These are phyloP conservation scores for Drosophila tsacasi DNA, from an alignment of 1,140 invertebrate genomes.

Conservation along the genomic window DNA sequence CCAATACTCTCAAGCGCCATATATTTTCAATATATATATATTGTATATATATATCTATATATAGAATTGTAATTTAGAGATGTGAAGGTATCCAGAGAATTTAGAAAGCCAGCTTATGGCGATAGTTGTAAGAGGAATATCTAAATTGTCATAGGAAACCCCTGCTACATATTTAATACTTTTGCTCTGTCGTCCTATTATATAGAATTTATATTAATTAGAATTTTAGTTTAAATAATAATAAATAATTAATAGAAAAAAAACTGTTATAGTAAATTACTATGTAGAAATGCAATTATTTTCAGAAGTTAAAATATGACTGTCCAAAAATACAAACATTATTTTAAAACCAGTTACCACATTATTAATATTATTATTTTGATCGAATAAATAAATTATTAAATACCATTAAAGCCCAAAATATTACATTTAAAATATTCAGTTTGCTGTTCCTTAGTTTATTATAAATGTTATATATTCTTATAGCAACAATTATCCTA, in stretches of 20 bases:
- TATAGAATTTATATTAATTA: background rate
- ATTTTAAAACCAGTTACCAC: too few relatives aligned
- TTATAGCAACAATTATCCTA: background rate
- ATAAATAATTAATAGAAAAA: too few relatives aligned
- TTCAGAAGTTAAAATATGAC: too few relatives aligned
- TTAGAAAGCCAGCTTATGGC: background rate
- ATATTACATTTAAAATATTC: background rate
- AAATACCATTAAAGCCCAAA: background rate
- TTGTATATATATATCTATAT: background rate
- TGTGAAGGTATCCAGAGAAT: background rate
- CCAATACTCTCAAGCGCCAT: constrained; percentile 60
- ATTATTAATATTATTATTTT: too few relatives aligned
- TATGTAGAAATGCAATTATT: too few relatives aligned
- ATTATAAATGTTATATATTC: background rate
- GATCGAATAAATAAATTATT: background rate
- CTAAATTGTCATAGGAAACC: background rate
- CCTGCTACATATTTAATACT: background rate
- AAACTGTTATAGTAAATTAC: too few relatives aligned
- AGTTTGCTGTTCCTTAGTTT: background rate
- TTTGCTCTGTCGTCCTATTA: too few relatives aligned
- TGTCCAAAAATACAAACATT: too few relatives aligned
- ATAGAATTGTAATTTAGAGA: constrained; percentile 19
- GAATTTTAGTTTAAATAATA: too few relatives aligned
- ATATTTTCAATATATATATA: constrained; percentile 35
- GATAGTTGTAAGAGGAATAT: background rate